Evolutionary conservation across 2,888 invertebrate genomes (phyloP), one percentile per base, ranked within the genome.

Genomic region (Drosophila pseudotakahashii): DNA sequence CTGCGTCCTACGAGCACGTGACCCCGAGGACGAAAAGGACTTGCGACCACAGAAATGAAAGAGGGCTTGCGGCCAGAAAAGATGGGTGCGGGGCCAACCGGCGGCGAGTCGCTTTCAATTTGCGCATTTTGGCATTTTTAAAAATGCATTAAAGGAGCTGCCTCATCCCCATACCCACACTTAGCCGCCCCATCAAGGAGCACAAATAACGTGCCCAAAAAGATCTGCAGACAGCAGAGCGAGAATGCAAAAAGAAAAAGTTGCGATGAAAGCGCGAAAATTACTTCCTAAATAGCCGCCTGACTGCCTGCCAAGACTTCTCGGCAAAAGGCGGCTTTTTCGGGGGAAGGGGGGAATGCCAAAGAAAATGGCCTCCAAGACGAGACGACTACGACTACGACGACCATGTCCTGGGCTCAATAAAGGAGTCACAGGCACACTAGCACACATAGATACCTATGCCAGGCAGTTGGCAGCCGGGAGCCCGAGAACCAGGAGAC

Each of bases 91-190:
- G 9, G 2, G 41, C 41, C 7, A 26, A 26, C 26, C 26, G 55
- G 60, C 57, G 61, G 55, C 67, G 61, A 79, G 75, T 77, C 70
- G 75, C 88, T 85, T 82, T 82, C 88, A 82, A 82, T 82, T 82
- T 88, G 85, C 76, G 85, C 88, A 68, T 85, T 85, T 88, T 82
- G 88, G 88, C 87, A 84, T 85, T 83, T 88, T 82, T 82, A 88
- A 82, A 82, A 85, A 82, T 82, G 82, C 82, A 82, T 82, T 82
- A 82, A 88, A 85, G 77, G 70, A 77, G 52, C 44, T 32, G 55
- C 41, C 39, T 37, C 19, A n/a, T 19, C 66, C 66, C 37, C 44
- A 48, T 47, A 16, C 37, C 30, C 26, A 26, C 2, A 26, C 26
- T 26, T 11, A 11, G 19, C 66, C 68, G 68, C 76, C 67, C 63